A percentile compares a stretch with the other conserved stretches of the same genome.
These are phyloP conservation scores for Rousettus leschenaultii DNA, from an alignment of 2,113 vertebrate species.

Conservation along the genomic window DNA sequence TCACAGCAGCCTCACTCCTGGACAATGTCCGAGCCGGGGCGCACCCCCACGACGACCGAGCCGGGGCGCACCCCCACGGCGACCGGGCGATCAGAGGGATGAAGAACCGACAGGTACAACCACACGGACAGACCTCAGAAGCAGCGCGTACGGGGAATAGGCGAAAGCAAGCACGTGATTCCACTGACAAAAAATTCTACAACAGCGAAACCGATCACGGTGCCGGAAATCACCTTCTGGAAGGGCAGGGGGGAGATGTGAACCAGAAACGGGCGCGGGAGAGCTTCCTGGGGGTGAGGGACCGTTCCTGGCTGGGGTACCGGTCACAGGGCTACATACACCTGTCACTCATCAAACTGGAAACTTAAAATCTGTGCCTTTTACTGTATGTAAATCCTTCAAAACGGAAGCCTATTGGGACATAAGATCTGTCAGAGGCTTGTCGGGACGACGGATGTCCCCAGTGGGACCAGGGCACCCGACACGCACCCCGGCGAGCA, in stretches of 20 bases:
- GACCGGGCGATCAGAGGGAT: accelerated
- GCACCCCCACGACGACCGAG: accelerated
- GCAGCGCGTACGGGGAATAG: accelerated
- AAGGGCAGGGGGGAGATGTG: not conserved
- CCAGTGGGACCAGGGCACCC: not conserved
- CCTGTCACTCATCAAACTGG: not conserved
- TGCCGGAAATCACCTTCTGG: accelerated
- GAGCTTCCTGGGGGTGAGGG: not conserved
- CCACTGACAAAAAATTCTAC: accelerated
- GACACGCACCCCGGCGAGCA: accelerated
- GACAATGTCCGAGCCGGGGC: accelerated
- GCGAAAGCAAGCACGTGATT: not conserved
- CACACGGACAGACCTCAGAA: accelerated
- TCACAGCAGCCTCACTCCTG: not conserved
- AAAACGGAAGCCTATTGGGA: not conserved
- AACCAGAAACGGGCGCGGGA: not conserved
- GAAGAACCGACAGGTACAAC: accelerated
- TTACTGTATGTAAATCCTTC: not conserved
- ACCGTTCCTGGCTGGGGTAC: accelerated
- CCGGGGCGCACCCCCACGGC: accelerated
- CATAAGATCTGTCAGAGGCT: accelerated
- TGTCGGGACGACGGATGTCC: not conserved
- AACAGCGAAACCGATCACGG: accelerated
- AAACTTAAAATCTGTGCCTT: not conserved
- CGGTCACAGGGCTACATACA: accelerated